Conservation (phyloP, 2,888 invertebrate genomes). For the Pediacus dermestoides region DNA sequence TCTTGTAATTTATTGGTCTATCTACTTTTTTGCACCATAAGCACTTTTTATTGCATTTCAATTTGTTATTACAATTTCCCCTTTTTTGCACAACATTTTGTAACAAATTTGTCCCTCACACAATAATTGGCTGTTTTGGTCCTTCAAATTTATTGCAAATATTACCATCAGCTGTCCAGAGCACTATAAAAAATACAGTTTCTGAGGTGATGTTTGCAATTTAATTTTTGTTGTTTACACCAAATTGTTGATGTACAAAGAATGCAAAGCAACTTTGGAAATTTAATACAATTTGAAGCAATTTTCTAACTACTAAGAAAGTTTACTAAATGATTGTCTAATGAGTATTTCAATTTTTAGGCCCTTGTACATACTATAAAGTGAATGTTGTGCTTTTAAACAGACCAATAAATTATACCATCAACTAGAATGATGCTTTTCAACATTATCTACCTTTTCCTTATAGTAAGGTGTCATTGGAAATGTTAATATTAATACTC, state of each 20-base stretch:
- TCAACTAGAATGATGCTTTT: conserved; percentile 29
- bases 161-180: no score
- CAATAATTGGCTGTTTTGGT: conserved; percentile 5
- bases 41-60: conserved; percentile 20
- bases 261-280: no score
- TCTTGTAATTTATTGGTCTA: conserved; percentile 47
- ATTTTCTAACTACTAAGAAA: no score
- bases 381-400: conserved; percentile 13
- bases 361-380: conserved; percentile 11
- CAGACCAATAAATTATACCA: conserved; percentile 40
- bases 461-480: conserved; percentile 54
- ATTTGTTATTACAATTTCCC: not conserved
- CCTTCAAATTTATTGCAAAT: no score
- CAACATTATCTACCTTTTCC: conserved; percentile 44
- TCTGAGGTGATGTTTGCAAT: no score
- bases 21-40: conserved; percentile 27
- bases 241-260: no score
- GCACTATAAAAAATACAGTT: no score
- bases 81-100: conserved; percentile 11
- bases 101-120: conserved; percentile 9
- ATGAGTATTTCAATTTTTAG: no score
- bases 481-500: conserved; percentile 41
- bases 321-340: no score
- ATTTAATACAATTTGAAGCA: no score
- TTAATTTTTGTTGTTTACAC: no score